These are phyloP conservation scores for Propithecus perrieri DNA, from an alignment of 2,797 vertebrate species.

Conservation along the genomic window DNA sequence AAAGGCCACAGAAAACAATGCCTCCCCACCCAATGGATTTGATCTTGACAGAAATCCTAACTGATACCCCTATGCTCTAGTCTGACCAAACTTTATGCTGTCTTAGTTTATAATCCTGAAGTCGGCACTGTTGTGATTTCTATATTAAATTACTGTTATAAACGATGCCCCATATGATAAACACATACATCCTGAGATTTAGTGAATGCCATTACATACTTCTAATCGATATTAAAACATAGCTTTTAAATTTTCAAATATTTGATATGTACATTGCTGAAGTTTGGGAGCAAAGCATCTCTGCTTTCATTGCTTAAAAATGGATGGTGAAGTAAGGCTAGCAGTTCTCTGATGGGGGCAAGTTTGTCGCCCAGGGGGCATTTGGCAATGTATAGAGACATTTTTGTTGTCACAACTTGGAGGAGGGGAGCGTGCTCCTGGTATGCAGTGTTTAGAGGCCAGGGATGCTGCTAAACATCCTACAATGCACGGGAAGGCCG, in stretches of 20 bases:
- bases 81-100: neutral
- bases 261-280: neutral
- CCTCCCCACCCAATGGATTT: neutral
- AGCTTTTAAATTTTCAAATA: neutral
- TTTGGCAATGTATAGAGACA: neutral
- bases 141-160: neutral
- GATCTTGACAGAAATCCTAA: neutral
- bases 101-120: neutral
- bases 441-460: neutral
- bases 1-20: neutral
- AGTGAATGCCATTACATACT: neutral
- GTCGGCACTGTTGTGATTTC: neutral
- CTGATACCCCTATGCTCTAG: neutral
- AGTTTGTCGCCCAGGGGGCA: neutral
- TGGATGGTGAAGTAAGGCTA: neutral
- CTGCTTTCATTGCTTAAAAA: neutral
- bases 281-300: neutral
- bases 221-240: neutral
- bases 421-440: neutral
- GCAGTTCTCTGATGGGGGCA: neutral
- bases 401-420: neutral
- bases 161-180: neutral
- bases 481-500: too few species aligned
- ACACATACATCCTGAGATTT: slow-evolving; percentile 1
- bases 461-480: neutral